Percentiles rank a stretch among this genome's conserved stretches.
phyloP scores from a whole-genome alignment of 2,797 vertebrate genomes.

The Toxotes lorentzi region DNA sequence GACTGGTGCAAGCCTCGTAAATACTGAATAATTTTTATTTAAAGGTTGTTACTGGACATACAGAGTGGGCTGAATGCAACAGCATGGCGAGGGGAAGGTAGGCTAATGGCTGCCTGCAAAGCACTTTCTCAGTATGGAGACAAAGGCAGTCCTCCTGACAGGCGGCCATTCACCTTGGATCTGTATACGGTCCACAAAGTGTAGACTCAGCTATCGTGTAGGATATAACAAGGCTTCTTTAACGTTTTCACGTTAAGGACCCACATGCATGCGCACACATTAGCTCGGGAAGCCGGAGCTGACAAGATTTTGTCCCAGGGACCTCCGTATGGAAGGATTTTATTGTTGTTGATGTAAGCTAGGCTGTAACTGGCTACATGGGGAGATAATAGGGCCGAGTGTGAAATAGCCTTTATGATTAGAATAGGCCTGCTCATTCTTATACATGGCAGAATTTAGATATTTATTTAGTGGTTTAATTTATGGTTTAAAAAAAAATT shows the following conservation, averaged over 20 bases:
- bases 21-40: constrained; percentile 25
- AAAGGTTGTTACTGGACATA: constrained; percentile 29
- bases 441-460: not conserved
- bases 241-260: constrained; percentile 18
- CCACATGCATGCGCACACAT: constrained; percentile 43
- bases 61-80: constrained; percentile 49
- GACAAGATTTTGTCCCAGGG: constrained; percentile 39
- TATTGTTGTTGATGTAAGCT: constrained; percentile 70
- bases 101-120: constrained; percentile 84
- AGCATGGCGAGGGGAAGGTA: constrained; percentile 77
- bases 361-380: constrained; percentile 53
- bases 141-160: constrained; percentile 84
- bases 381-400: constrained; percentile 54
- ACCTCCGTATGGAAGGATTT: constrained; percentile 53
- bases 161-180: constrained; percentile 81
- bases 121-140: constrained; percentile 80
- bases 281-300: constrained; percentile 27
- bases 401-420: constrained; percentile 37
- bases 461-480: constrained; percentile 30
- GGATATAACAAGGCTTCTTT: constrained; percentile 27
- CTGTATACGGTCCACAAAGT: constrained; percentile 37
- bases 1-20: not conserved
- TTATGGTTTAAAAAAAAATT: constrained; percentile 4
- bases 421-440: constrained; percentile 11
- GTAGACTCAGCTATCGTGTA: constrained; percentile 30